Conservation (phyloP, 2,113 vertebrate genomes). For the Aptenodytes forsteri region DNA sequence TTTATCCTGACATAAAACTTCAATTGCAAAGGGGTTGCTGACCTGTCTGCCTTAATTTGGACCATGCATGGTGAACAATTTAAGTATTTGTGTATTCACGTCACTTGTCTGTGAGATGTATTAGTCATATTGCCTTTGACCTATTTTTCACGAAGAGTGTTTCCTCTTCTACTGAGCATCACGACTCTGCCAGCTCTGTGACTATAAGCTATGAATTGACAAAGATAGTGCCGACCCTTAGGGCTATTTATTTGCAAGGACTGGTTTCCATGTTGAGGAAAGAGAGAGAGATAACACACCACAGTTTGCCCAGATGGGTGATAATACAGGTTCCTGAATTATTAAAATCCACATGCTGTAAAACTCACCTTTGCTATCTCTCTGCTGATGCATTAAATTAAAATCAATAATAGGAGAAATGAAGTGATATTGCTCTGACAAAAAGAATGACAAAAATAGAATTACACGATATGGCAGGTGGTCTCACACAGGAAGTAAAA, state of each 20-base stretch:
- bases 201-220: conserved; percentile 30
- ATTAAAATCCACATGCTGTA: conserved; percentile 39
- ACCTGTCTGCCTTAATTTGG: conserved; percentile 2
- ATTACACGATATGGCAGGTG: conserved; percentile 47
- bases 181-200: conserved; percentile 30
- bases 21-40: not conserved
- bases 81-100: conserved; percentile 11
- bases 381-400: conserved; percentile 67
- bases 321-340: not conserved
- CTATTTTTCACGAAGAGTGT: conserved; percentile 29
- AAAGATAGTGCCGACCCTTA: not conserved
- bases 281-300: not conserved
- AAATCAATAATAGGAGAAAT: conserved; percentile 64
- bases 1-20: not conserved
- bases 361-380: conserved; percentile 59
- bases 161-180: conserved; percentile 32
- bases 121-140: conserved; percentile 59
- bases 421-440: conserved; percentile 55
- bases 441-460: conserved; percentile 61
- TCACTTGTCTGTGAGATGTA: conserved; percentile 7
- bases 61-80: not conserved
- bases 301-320: not conserved
- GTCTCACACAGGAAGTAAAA: conserved; percentile 10
- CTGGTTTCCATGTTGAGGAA: not conserved
- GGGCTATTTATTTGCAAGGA: conserved; percentile 7